Base-by-base conservation (phyloP, 37 sponge, comb jelly and placozoan species). In the Dysidea cf. avara region DNA sequence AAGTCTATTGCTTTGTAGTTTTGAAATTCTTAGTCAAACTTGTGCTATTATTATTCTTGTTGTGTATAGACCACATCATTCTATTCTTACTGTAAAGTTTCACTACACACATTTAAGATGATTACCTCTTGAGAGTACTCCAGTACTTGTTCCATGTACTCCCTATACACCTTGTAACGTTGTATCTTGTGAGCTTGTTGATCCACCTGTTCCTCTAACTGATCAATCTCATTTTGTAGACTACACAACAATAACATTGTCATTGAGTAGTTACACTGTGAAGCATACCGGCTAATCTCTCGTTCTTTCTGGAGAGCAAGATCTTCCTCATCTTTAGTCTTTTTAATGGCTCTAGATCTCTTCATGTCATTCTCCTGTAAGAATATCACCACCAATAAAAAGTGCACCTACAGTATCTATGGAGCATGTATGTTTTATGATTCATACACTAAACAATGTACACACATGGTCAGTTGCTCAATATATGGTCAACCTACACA, bases 311-410 rank as follows among this genome's bases (percentile, higher is more conserved):
- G 73, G 9, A 62, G 56, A 14, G 72, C 72, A 29, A 79, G 73
- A 20, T 97, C 99, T 64, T 81, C 67, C 47, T 97, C 99, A 5
- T 73, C 82, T 36, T 90, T 88, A 7, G 92, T 80, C 73, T 97
- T 97, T 64, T 87, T 94, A 52, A 91, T 55, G 18, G 99, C 99
- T 66, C 99, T 57, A 22, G 86, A 81, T 35, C 92, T 70, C 67
- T 97, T 97, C 72, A 94, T 53, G 34, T 97, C 99, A 80, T 94
- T 94, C 73, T 97, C 99, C 87, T 86, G 36, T 3, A 24, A n/a
- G 24, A 18, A 53, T 54, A 21, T 11, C n/a, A n/a, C n/a, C n/a
- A n/a, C n/a, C n/a, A n/a, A n/a, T n/a, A n/a, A n/a, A n/a, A n/a
- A n/a, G n/a, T n/a, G n/a, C n/a, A n/a, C n/a, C n/a, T n/a, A n/a